Percentiles rank a stretch among this genome's conserved stretches.
Conservation (phyloP, 2,797 vertebrate genomes). For the Cyclopterus lumpus region DNA sequence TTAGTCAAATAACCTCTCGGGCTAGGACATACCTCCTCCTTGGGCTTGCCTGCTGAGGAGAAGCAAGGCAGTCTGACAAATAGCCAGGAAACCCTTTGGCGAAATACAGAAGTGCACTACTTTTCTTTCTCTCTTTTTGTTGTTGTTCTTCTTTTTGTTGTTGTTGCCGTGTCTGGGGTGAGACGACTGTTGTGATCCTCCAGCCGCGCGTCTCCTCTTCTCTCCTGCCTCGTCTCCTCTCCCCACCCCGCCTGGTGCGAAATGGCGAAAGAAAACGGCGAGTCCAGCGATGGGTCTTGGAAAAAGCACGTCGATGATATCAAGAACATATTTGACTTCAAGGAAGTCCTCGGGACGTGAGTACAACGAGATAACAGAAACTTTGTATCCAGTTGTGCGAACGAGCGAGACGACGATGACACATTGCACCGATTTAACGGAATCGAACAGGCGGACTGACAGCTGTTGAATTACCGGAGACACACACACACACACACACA, state of each 20-base stretch:
- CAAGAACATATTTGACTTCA: conserved; percentile 96
- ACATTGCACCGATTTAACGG: conserved; percentile 27
- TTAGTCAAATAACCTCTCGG: conserved; percentile 75
- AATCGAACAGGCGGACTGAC: conserved; percentile 50
- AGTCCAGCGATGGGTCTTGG: conserved; percentile 89
- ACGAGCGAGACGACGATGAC: conserved; percentile 25
- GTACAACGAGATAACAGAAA: conserved; percentile 69
- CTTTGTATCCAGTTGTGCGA: conserved; percentile 57
- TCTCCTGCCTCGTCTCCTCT: not conserved
- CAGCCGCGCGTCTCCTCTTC: conserved; percentile 29
- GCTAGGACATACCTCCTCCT: conserved; percentile 56
- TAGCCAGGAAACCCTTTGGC: conserved; percentile 37
- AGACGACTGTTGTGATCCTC: conserved; percentile 52
- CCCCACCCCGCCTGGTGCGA: conserved; percentile 52
- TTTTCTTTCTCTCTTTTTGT: conserved; percentile 34
- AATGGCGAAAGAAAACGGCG: conserved; percentile 96
- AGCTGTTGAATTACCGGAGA: conserved; percentile 65
- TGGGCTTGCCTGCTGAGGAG: conserved; percentile 46
- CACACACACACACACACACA: too few relatives aligned
- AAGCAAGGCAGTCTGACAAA: conserved; percentile 34
- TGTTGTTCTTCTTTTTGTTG: not conserved
- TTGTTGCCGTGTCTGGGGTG: conserved; percentile 19
- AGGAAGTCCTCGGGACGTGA: conserved; percentile 98
- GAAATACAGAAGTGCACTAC: conserved; percentile 50
- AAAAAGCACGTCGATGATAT: conserved; percentile 96